Evolutionary conservation across 2,113 vertebrate species (phyloP).

Genomic region (Eurypyga helias): DNA sequence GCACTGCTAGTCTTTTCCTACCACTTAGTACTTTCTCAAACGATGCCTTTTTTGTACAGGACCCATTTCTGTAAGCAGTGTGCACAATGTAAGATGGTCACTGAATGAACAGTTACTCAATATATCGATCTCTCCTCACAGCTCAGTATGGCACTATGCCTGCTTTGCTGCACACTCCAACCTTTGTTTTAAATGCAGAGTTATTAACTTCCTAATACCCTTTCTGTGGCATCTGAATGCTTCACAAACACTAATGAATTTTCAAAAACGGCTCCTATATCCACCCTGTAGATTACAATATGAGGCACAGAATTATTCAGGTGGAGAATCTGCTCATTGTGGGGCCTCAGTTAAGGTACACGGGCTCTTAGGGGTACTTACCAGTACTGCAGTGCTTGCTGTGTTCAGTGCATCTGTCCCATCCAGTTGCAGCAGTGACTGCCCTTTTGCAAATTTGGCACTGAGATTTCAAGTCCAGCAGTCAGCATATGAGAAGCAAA

Average conservation of each 20-base stretch:
- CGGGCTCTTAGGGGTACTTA: accelerated
- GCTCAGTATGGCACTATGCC: neutral
- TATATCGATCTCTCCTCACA: neutral
- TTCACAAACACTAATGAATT: neutral
- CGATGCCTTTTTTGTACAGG: neutral
- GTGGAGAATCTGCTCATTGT: neutral
- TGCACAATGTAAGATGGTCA: neutral
- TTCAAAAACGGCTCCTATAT: neutral
- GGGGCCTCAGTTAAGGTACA: neutral
- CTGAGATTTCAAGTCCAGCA: neutral
- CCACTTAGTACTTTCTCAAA: neutral
- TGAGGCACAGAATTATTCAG: neutral
- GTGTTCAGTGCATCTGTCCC: accelerated
- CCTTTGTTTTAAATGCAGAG: neutral
- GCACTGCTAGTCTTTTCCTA: neutral
- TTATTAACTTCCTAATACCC: neutral
- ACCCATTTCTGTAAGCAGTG: neutral
- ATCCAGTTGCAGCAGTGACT: neutral
- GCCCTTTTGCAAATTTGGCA: neutral
- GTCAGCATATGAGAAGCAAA: neutral
- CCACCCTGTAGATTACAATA: neutral
- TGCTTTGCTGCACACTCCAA: neutral
- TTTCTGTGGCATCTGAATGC: neutral
- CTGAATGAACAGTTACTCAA: neutral
- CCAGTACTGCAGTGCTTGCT: neutral